Percentiles rank a stretch among this genome's conserved stretches.
Conservation (phyloP, 2,888 invertebrate species). For the Junonia oenone region DNA sequence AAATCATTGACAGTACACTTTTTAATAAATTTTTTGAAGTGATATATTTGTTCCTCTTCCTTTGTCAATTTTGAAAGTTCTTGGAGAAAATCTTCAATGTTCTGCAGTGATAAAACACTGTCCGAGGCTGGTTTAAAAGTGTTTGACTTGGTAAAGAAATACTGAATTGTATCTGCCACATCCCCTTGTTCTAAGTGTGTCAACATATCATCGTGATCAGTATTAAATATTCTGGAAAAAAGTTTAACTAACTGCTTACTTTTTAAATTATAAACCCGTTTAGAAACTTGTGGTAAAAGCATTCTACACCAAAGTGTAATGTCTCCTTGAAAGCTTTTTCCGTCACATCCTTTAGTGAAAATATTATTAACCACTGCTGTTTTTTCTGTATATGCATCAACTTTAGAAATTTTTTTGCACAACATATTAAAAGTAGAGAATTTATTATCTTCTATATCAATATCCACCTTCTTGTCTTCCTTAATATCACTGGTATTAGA, state of each 20-base stretch:
- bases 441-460: slow-evolving; percentile 80
- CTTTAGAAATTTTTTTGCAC: slow-evolving; percentile 87
- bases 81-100: slow-evolving; percentile 87
- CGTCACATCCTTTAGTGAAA: slow-evolving; percentile 81
- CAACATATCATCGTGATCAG: slow-evolving; percentile 89
- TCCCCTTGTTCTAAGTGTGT: slow-evolving; percentile 94
- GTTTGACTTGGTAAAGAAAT: slow-evolving; percentile 85
- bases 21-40: slow-evolving; percentile 85
- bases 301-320: slow-evolving; percentile 89
- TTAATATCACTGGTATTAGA: slow-evolving; percentile 20
- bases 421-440: slow-evolving; percentile 88
- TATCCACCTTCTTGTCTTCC: slow-evolving; percentile 28
- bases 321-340: slow-evolving; percentile 87
- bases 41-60: slow-evolving; percentile 91
- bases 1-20: slow-evolving; percentile 91
- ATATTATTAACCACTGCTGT: slow-evolving; percentile 85
- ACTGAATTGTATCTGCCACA: slow-evolving; percentile 90
- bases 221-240: slow-evolving; percentile 88
- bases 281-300: slow-evolving; percentile 89
- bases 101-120: slow-evolving; percentile 85
- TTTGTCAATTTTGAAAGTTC: slow-evolving; percentile 87
- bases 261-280: slow-evolving; percentile 94
- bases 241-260: slow-evolving; percentile 94
- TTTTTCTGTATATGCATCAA: slow-evolving; percentile 90
- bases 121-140: slow-evolving; percentile 80